phyloP scores from a whole-genome alignment of 2,113 vertebrate genomes.

The Paramisgurnus dabryanus region DNA sequence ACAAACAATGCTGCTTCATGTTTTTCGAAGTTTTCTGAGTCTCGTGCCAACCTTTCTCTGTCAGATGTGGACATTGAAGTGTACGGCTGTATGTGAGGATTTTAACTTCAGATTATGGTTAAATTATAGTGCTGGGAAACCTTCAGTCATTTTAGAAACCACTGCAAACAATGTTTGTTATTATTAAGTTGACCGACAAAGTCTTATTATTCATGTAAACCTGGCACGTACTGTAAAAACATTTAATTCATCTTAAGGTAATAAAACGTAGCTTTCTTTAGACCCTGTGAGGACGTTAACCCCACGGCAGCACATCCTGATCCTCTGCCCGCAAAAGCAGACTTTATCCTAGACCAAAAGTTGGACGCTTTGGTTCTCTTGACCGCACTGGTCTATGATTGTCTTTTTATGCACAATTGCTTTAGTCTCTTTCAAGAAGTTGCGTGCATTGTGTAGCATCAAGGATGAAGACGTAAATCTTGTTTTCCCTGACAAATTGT shows the following conservation, averaged over 20 bases:
- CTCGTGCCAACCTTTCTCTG: neutral
- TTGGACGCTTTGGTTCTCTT: too few relatives aligned
- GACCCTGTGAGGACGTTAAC: constrained; percentile 50
- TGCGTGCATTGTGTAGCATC: neutral
- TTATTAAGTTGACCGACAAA: neutral
- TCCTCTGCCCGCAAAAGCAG: constrained; percentile 20
- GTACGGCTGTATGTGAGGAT: neutral
- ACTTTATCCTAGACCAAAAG: neutral
- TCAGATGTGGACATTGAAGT: neutral
- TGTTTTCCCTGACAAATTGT: constrained; percentile 45
- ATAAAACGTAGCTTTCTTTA: constrained; percentile 43
- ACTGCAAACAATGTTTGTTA: too few relatives aligned
- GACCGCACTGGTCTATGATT: neutral
- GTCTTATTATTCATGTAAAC: neutral
- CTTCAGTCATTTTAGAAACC: neutral
- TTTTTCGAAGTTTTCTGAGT: neutral
- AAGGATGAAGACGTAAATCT: constrained; percentile 12
- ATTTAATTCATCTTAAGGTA: constrained; percentile 51
- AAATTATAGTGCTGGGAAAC: neutral
- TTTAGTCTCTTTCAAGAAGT: neutral
- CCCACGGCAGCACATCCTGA: constrained; percentile 38
- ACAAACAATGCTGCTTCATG: neutral
- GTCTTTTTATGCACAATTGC: too few relatives aligned
- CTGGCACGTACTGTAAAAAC: neutral
- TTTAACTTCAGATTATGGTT: neutral